A percentile compares a stretch with the other conserved stretches of the same genome.
phyloP scores from a whole-genome alignment of 2,888 invertebrate genomes.

The Athalia rosae region DNA sequence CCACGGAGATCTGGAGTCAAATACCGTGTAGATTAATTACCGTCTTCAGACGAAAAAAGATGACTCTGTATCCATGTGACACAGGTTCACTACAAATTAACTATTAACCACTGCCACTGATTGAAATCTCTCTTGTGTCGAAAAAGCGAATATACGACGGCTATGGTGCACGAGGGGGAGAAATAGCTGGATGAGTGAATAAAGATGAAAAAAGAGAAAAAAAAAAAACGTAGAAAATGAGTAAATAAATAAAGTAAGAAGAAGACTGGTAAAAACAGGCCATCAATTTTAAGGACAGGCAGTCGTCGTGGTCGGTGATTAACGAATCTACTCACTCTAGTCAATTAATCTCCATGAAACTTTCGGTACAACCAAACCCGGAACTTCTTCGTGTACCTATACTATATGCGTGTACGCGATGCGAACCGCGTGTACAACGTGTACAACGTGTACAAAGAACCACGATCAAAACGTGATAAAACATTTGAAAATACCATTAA shows the following conservation, averaged over 20 bases:
- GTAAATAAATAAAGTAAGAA: neutral
- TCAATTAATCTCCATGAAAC: constrained; percentile 41
- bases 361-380: neutral
- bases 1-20: too few species aligned
- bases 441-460: neutral
- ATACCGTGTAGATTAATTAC: neutral
- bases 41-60: neutral
- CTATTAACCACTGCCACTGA: neutral
- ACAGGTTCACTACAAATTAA: constrained; percentile 16
- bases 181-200: neutral
- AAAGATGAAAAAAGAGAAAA: neutral
- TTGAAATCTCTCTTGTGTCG: constrained; percentile 22
- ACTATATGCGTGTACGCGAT: neutral
- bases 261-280: neutral
- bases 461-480: constrained; percentile 33
- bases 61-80: neutral
- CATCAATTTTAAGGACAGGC: constrained; percentile 33
- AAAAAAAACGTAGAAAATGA: neutral
- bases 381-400: too few species aligned
- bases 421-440: neutral
- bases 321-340: constrained; percentile 28
- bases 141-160: constrained; percentile 8
- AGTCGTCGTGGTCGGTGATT: constrained; percentile 31
- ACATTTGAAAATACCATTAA: neutral
- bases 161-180: neutral